Evolutionary conservation across 2,797 vertebrate species (phyloP), one percentile per base, ranked within the genome.

Genomic region (Ambastaia sidthimunki): DNA sequence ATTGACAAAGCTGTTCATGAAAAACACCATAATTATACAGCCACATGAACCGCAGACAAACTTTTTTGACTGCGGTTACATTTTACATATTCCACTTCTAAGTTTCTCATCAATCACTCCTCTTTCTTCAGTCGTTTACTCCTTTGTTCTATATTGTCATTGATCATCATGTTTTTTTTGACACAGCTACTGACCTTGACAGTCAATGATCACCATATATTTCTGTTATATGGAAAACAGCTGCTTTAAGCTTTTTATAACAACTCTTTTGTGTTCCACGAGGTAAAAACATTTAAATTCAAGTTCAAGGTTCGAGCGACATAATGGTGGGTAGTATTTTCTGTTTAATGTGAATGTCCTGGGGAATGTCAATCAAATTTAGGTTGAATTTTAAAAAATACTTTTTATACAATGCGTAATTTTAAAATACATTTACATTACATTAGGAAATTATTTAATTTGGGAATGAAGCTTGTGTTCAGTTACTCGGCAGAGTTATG

Each of bases 11-110:
- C 34, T 55, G 63, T 19, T 67, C 19, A 16, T 34, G 31, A 67
- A 57, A 31, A 76, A 68, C 11, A 11, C 31, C 18, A 41, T 41
- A 13, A 75, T 66, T 75, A 54, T 75, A 37, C 1, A 1, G 62
- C 13, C 62, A 54, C 15, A 25, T 12, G 4, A 55, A 75, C 28
- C 48, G 0, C 62, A 66, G 62, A 75, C 48, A 66, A 44, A 57
- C 16, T 76, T 55, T 16, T 31, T 76, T 50, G 67, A 63, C 55
- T 28, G 1, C 15, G 13, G 10, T 25, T 31, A 3, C 6, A 34
- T 63, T 47, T 48, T 7, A 62, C 55, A 48, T 62, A n/a, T 62
- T 25, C n/a, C 0, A 62, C 16, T 65, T 4, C 0, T 31, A 18
- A 28, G 7, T 34, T 16, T 74, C 18, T 73, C 4, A 48, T 21